Base-by-base conservation (phyloP, 2,113 vertebrate genomes). In the Chloropsis hardwickii region DNA sequence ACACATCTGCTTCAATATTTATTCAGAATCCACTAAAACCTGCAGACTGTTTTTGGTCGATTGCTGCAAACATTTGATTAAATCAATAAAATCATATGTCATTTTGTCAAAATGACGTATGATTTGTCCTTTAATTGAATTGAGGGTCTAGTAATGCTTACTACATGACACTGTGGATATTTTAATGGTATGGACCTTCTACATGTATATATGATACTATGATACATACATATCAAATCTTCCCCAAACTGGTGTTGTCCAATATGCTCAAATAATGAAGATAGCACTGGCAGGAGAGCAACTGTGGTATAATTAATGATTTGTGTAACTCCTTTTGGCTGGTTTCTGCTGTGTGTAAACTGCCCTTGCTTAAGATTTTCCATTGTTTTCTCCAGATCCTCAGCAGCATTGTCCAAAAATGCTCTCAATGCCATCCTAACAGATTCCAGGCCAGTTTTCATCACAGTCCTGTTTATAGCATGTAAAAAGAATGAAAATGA, bases 301-400 rank as follows among this genome's bases (percentile, higher is more conserved):
- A 99, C 98, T 1, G 99, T 99, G 47, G 99, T 99, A 92, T 99
- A 99, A 97, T 99, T 99, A 98, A 99, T 99, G 94, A 99, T 99
- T 96, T 99, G 99, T 23, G 99, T 99, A 74, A 99, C 98, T 7
- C 99, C 99, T 54, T 97, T 97, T 11, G 99, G 99, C 54, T 99
- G 99, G 79, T 92, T 98, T 54, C 98, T 97, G 69, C 98, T 98
- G 96, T 99, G 99, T 5, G 99, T 99, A 97, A 99, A 99, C 96
- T 99, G 99, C 85, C 99, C 99, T 51, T 99, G 98, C 65, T 99
- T 98, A 47, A 99, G 98, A 93, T 99, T 99, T 86, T 99, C 99
- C 97, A 99, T 97, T 1, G 99, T 99, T 96, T 98, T 98, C 95
- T 99, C 99, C 96, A 99, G 96, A 91, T 99, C 99, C 71, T 99